Conservation (phyloP, 2,888 invertebrate species). For the Athalia cordata region DNA sequence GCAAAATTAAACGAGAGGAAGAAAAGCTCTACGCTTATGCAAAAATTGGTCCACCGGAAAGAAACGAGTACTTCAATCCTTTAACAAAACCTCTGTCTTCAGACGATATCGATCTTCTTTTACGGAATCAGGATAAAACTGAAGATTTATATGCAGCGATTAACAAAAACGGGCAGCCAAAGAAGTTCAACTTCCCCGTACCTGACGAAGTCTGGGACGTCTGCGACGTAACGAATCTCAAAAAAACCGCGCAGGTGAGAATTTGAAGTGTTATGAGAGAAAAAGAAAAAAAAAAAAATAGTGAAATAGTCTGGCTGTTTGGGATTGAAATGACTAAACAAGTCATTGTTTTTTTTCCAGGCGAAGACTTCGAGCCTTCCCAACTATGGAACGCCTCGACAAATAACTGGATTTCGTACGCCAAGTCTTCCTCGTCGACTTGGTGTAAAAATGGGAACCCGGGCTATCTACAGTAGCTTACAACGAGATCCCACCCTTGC, state of each 20-base stretch:
- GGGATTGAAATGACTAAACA: background rate
- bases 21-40: constrained; percentile 75
- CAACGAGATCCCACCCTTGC: constrained; percentile 65
- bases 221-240: constrained; percentile 60
- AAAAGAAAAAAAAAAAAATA: too few species aligned
- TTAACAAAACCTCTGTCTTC: constrained; percentile 30
- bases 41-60: constrained; percentile 75
- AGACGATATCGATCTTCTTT: constrained; percentile 25
- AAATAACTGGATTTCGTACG: constrained; percentile 63
- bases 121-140: constrained; percentile 71
- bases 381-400: constrained; percentile 65
- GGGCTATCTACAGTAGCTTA: constrained; percentile 77
- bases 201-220: constrained; percentile 69
- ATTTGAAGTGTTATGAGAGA: too few species aligned
- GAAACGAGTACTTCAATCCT: constrained; percentile 59
- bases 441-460: constrained; percentile 85
- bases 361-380: constrained; percentile 68
- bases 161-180: constrained; percentile 64
- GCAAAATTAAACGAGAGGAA: constrained; percentile 73
- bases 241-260: constrained; percentile 59
- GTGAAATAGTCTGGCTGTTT: background rate
- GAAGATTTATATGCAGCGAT: constrained; percentile 75
- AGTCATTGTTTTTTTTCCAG: constrained; percentile 49
- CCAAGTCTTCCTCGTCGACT: constrained; percentile 74
- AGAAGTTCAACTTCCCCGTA: constrained; percentile 63